phyloP scores from a whole-genome alignment of 64 coral and sea anemone species.

The Pocillopora damicornis region DNA sequence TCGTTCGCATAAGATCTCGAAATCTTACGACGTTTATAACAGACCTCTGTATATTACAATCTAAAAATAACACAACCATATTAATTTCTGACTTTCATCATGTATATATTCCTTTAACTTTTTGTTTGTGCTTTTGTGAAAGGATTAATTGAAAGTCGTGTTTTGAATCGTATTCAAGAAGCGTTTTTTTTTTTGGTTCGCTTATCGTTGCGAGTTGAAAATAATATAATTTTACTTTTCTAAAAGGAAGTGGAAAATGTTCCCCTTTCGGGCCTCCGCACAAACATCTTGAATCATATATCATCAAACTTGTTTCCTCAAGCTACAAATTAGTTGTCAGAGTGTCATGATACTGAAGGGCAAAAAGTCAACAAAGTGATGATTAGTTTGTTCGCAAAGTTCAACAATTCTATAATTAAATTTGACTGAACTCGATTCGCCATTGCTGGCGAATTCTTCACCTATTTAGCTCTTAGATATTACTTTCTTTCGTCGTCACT shows the following conservation, averaged over 20 bases:
- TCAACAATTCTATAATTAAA: not conserved
- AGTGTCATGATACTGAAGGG: not conserved
- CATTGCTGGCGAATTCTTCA: not conserved
- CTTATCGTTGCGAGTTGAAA: too few species aligned
- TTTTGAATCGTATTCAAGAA: too few species aligned
- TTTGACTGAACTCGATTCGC: not conserved
- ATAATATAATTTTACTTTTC: not conserved
- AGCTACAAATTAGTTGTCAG: slow-evolving; percentile 9
- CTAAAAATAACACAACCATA: too few species aligned
- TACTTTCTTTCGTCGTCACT: too few species aligned
- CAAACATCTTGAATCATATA: not conserved
- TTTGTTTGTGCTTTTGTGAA: too few species aligned
- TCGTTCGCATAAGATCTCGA: not conserved
- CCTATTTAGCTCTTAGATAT: too few species aligned
- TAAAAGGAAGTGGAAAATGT: not conserved
- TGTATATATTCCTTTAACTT: too few species aligned
- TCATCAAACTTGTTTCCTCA: not conserved
- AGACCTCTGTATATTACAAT: too few species aligned
- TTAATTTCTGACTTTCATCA: too few species aligned
- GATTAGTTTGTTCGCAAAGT: slow-evolving; percentile 3
- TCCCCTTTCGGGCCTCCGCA: not conserved
- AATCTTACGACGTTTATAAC: not conserved
- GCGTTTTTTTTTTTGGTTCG: too few species aligned
- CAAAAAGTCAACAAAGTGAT: slow-evolving; percentile 8
- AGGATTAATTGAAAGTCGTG: too few species aligned